Conservation (phyloP, 2,797 vertebrate genomes). For the Bufotes viridis region DNA sequence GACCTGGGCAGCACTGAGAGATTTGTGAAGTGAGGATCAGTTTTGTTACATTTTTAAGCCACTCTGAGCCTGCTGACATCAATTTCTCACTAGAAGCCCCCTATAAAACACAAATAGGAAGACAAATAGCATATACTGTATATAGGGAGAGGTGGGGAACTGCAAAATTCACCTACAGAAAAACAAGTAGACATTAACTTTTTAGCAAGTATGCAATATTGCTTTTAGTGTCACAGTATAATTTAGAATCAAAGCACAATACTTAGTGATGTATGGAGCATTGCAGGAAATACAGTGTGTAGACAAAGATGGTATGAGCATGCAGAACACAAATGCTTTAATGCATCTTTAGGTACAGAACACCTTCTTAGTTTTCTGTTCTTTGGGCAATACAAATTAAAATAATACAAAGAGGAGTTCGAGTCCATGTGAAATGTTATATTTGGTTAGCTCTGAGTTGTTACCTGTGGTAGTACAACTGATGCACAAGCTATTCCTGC, state of each 20-base stretch:
- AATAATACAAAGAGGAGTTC: background rate
- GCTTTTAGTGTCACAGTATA: background rate
- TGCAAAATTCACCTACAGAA: conserved; percentile 16
- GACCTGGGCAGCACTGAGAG: too few relatives aligned
- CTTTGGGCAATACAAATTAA: background rate
- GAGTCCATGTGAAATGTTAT: background rate
- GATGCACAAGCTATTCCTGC: conserved; percentile 91
- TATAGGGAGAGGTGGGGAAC: background rate
- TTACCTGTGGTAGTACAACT: conserved; percentile 84
- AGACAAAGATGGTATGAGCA: background rate
- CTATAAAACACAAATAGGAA: background rate
- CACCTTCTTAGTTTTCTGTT: background rate
- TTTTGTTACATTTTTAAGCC: too few relatives aligned
- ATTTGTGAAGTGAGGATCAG: too few relatives aligned
- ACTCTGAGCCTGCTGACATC: too few relatives aligned
- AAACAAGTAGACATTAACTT: background rate
- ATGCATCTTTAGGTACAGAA: background rate
- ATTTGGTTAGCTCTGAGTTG: conserved; percentile 75
- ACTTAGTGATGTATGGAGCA: background rate
- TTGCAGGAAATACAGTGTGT: background rate
- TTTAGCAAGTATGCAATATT: conserved; percentile 23
- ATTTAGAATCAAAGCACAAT: background rate
- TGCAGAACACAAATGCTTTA: background rate
- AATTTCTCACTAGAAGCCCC: too few relatives aligned
- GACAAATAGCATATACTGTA: background rate